Evolutionary conservation across 23 tunicate species (phyloP).

Genomic region (Ascidia mentula): DNA sequence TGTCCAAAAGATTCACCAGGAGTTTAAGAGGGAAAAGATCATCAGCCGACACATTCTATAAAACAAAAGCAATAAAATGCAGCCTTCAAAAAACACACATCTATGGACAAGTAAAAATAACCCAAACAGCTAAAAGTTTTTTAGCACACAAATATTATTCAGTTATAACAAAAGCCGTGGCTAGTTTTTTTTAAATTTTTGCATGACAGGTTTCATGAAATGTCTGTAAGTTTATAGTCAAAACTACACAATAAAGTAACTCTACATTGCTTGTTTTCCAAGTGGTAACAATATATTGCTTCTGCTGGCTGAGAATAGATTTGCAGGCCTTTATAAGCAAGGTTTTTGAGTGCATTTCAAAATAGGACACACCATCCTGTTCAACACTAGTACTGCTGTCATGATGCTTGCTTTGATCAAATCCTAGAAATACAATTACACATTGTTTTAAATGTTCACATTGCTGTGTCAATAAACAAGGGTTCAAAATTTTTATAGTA

Average conservation of each 20-base stretch:
- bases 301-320: neutral
- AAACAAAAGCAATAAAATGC: neutral
- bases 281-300: neutral
- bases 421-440: no score
- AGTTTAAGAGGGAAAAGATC: constrained; percentile 55
- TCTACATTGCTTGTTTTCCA: neutral
- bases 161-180: neutral
- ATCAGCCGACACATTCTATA: constrained; percentile 16
- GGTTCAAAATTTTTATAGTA: no score
- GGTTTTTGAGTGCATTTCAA: constrained; percentile 14
- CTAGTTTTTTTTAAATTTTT: no score
- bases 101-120: neutral
- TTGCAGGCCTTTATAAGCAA: constrained; percentile 5
- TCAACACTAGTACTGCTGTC: constrained; percentile 14
- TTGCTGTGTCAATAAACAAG: neutral
- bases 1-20: constrained; percentile 72
- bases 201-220: neutral
- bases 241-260: no score
- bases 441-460: neutral
- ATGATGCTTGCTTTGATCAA: constrained; percentile 19
- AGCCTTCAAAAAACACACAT: no score
- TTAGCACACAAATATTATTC: neutral
- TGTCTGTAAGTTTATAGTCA: no score
- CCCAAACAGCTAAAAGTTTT: neutral
- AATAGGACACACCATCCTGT: neutral